A percentile compares a stretch with the other conserved stretches of the same genome.
Conservation (phyloP, 2,113 vertebrate species). For the Hippopotamus amphibius region DNA sequence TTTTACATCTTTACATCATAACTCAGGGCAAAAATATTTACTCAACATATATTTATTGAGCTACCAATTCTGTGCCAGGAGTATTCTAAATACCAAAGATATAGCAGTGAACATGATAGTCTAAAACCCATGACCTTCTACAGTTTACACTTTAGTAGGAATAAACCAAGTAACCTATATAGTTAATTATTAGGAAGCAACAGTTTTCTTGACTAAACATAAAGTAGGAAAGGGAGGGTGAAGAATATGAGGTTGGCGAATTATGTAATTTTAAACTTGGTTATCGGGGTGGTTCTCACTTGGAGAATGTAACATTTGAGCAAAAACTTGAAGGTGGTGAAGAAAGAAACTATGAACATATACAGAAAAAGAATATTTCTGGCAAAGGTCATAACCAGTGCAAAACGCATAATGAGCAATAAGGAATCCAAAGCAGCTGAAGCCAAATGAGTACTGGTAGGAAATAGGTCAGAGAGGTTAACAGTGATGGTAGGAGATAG, state of each 20-base stretch:
- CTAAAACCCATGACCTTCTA: background rate
- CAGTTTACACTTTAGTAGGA: constrained; percentile 19
- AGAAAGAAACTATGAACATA: background rate
- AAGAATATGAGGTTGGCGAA: background rate
- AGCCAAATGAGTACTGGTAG: background rate
- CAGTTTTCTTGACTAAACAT: background rate
- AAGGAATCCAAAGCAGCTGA: background rate
- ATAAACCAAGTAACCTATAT: constrained; percentile 26
- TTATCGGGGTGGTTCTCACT: background rate
- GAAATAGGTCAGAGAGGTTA: background rate
- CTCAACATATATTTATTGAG: constrained; percentile 40
- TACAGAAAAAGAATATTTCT: background rate
- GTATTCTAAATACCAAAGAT: background rate
- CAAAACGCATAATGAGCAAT: background rate
- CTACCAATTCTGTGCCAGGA: background rate
- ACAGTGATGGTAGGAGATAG: background rate
- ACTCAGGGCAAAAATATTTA: constrained; percentile 19
- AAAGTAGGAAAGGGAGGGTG: background rate
- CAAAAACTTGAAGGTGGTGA: background rate
- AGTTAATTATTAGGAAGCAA: background rate
- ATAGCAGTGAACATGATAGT: background rate
- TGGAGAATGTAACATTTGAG: background rate
- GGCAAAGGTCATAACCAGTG: background rate
- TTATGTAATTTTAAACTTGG: background rate
- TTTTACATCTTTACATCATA: background rate